A percentile compares a stretch with the other conserved stretches of the same genome.
Evolutionary conservation across 2,113 vertebrate species (phyloP).

Genomic region (Pelecanoides urinatrix): DNA sequence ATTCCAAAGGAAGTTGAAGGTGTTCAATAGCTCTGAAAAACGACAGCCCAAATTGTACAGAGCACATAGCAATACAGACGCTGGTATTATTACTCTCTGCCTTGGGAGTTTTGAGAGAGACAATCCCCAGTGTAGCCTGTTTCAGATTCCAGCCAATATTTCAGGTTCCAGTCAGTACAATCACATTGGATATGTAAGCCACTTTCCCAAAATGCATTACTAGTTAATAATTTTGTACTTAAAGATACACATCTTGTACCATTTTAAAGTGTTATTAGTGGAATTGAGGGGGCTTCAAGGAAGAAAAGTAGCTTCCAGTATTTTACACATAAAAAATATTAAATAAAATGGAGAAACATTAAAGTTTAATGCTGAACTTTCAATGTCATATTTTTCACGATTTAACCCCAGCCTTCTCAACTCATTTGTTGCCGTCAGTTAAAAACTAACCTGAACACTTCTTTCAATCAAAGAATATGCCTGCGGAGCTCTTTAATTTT

Average conservation of each 20-base stretch:
- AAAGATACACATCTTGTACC: neutral
- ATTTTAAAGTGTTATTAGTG: neutral
- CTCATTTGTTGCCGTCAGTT: neutral
- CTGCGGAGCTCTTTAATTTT: neutral
- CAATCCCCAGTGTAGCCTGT: neutral
- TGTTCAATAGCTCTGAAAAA: neutral
- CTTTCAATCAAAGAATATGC: neutral
- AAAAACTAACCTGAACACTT: neutral
- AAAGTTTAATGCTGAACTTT: neutral
- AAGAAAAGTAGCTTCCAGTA: neutral
- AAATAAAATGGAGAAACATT: neutral
- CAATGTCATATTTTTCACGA: rapidly evolving
- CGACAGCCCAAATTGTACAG: neutral
- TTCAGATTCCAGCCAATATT: neutral
- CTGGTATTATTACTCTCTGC: neutral
- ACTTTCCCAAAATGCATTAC: neutral
- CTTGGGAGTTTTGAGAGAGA: neutral
- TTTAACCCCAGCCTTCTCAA: neutral
- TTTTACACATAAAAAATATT: neutral
- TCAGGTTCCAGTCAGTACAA: neutral
- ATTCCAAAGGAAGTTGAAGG: neutral
- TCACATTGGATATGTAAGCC: neutral
- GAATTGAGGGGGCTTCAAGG: neutral
- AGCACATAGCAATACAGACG: neutral
- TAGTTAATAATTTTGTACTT: neutral